Conservation (phyloP, 2,888 invertebrate species). For the Volucella inanis region DNA sequence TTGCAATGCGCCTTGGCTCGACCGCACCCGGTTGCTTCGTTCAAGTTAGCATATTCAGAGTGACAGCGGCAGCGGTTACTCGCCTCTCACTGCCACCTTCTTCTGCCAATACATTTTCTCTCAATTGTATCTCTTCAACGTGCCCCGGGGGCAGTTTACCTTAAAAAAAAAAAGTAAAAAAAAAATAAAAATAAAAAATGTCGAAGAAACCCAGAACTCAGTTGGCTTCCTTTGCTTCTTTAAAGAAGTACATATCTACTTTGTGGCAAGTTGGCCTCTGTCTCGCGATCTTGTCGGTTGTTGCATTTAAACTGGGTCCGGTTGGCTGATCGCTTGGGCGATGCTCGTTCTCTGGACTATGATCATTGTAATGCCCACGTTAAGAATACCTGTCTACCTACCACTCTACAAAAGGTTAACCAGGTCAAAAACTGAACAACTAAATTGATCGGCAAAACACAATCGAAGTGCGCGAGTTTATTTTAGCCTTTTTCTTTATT, state of each 20-base stretch:
- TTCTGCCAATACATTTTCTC: conserved; percentile 67
- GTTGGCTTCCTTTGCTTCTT: conserved; percentile 69
- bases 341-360: conserved; percentile 62
- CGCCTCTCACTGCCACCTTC: conserved; percentile 39
- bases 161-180: conserved; percentile 21
- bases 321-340: conserved; percentile 75
- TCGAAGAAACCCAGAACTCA: conserved; percentile 13
- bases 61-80: conserved; percentile 76
- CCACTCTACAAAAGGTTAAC: conserved; percentile 78
- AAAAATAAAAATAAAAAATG: conserved; percentile 21
- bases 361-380: conserved; percentile 72
- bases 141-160: conserved; percentile 72
- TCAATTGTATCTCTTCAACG: conserved; percentile 60
- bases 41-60: conserved; percentile 75
- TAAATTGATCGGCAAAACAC: conserved; percentile 81
- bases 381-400: conserved; percentile 70
- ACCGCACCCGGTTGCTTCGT: conserved; percentile 66
- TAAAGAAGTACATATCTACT: conserved; percentile 43
- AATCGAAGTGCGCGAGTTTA: conserved; percentile 76
- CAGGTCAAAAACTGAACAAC: conserved; percentile 82
- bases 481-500: conserved; percentile 38
- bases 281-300: conserved; percentile 39
- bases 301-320: conserved; percentile 50
- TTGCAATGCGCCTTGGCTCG: conserved; percentile 47
- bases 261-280: conserved; percentile 48